These are phyloP conservation scores for Falco cherrug DNA, from an alignment of 2,797 vertebrate genomes.

Conservation along the genomic window DNA sequence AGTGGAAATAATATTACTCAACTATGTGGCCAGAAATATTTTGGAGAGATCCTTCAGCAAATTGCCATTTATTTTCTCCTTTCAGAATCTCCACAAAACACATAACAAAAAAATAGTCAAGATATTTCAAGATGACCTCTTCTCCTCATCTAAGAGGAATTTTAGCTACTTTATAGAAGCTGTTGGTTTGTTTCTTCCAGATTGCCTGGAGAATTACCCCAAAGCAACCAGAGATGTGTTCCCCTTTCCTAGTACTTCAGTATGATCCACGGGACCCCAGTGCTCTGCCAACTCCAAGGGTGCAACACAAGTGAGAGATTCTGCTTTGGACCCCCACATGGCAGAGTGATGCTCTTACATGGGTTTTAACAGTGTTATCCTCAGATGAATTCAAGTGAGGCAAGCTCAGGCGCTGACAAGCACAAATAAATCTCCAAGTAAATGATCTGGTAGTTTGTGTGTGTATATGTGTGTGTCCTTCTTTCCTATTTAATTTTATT, in stretches of 20 bases:
- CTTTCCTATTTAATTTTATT: conserved; percentile 67
- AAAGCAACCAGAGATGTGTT: background rate
- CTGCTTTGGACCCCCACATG: background rate
- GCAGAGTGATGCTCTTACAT: background rate
- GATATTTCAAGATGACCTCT: background rate
- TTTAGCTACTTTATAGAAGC: background rate
- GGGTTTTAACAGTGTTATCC: background rate
- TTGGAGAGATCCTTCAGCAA: background rate
- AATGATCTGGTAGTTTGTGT: conserved; percentile 4
- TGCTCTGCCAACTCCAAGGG: background rate
- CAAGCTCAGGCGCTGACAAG: background rate
- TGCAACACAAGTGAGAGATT: background rate
- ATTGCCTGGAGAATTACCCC: background rate
- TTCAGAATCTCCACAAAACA: background rate
- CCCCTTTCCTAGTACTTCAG: background rate
- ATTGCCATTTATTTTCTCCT: background rate
- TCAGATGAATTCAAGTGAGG: conserved; percentile 2
- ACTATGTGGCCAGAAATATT: background rate
- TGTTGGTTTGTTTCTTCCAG: background rate
- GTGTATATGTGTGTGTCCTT: conserved; percentile 34
- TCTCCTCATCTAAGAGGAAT: background rate
- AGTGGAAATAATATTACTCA: background rate
- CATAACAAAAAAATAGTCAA: background rate
- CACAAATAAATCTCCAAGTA: conserved; percentile 23
- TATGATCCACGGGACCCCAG: background rate